Base-by-base conservation (phyloP, 2,888 invertebrate genomes). In the Apamea anceps region DNA sequence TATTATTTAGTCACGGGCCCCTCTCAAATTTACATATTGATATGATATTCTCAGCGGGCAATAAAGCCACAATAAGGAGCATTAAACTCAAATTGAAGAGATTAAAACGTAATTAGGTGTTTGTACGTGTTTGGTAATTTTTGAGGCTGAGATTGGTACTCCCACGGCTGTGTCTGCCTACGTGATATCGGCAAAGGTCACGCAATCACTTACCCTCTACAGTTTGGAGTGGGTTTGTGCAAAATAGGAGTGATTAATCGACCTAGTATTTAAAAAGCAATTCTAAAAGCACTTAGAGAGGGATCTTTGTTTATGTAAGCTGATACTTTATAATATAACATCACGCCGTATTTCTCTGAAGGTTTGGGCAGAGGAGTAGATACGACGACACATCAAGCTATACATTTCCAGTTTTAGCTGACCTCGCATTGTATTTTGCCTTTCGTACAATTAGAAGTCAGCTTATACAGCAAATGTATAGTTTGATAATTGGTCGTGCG, bases 91-190 rank as follows among this genome's bases (percentile, higher is more conserved):
- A 78, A 85, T 87, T 65, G 75, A 78, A 79, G 75, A 68, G 81
- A 80, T 86, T 80, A 81, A 78, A 79, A 66, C 21, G 48, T 85
- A 81, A 84, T 84, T 79, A 75, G 68, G 67, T 84, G 84, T 83
- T 82, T 79, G 79, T 81, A 75, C 74, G 71, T 65, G 83, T 79
- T 79, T 80, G 77, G 82, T 78, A 15, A 83, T 78, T 84, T 84
- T 37, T 42, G 75, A 63, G 65, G 68, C 60, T 74, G 21, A 80
- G 80, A 78, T 89, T 77, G 75, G 76, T 87, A 76, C 87, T 82
- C 89, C 88, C 80, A 88, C 87, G 73, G 37, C n/a, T 37, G 37
- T 37, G 37, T 78, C 88, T 63, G 71, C 89, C 86, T 79, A 89
- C 88, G 77, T 79, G 32, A 54, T 84, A 71, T 63, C n/a, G n/a